Base-by-base conservation (phyloP, 2,888 invertebrate genomes). In the Cephus sareptanus region DNA sequence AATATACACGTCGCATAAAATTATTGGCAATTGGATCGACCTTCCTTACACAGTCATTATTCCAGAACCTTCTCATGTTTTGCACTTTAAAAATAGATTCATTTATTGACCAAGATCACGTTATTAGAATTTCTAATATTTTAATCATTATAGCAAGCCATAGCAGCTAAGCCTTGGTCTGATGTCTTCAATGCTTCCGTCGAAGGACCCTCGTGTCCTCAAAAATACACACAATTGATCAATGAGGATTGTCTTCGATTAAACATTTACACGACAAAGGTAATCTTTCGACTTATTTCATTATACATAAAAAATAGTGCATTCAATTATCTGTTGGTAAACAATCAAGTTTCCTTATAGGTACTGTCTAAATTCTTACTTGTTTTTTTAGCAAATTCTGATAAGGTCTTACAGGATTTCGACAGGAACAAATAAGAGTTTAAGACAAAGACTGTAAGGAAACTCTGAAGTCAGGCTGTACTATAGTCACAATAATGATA, bases 241-340 rank as follows among this genome's bases (percentile, higher is more conserved):
- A 85, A 93, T 75, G 95, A 95, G 84, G 94, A 95, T 88, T 95
- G 95, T 83, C 92, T 95, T 4, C 90, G 92, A 31, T 87, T 95
- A 77, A 95, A 95, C 82, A 93, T 95, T 1, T 95, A 94, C 82
- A 93, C 93, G 0, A 92, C 83, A 83, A 92, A 91, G 85, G 92
- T 92, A 86, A 75, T 56, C 9, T 56, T 9, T 75, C 13, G 34
- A 35, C 13, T 40, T 34, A 4, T 56, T 15, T 76, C 15, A 74
- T n/a, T 33, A 56, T 9, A 56, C 2, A 23, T 23, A 75, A 1
- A 56, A 75, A 34, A 12, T 12, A 12, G 69, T 71, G 9, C 13
- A 30, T 33, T 30, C 23, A 30, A 70, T 56, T 11, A 13, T 68
- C 9, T 56, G 1, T 69, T 68, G 40, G 23, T 23, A 56, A 23